Base-by-base conservation (phyloP, 2,888 invertebrate genomes). In the Caenorhabditis sinica region DNA sequence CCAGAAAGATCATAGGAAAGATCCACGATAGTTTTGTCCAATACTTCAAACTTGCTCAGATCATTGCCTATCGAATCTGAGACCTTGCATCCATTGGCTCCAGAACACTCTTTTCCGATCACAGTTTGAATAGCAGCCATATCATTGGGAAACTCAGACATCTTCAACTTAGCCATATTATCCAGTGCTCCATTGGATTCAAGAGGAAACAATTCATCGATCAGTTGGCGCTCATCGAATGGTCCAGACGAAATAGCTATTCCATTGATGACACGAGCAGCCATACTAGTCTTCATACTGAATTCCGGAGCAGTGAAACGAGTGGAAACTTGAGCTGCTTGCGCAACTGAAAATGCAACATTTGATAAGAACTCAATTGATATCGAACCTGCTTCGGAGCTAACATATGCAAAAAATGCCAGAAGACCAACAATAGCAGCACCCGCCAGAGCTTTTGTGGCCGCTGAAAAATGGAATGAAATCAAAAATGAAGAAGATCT, bases 221-320 rank as follows among this genome's bases (percentile, higher is more conserved):
- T 23, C 33, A 68, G 9, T 6, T 20, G 0, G 1, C 20, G n/a
- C 20, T 36, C 25, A 33, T 68, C 23, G 0, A 53, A n/a, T 1
- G 23, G 49, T 51, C 66, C 51, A 36, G 1, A 20, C 2, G 53
- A 49, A 23, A 68, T n/a, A 4, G 33, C 5, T 13, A 68, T 36
- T 68, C 68, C 68, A 15, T 68, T 68, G n/a, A 68, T 1, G 11
- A 53, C 11, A 15, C 68, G 49, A 33, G 68, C 51, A 20, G 53
- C 17, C 2, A 23, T 53, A 0, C 15, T 1, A 25, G 33, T 36
- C 11, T 68, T 33, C 1, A 4, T 2, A 36, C 20, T 9, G 36
- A 33, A 51, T 30, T 9, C 20, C 11, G 61, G 13, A 13, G 23
- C 40, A 40, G 13, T 40, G 9, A 40, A 6, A 4, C 4, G 25